Conservation (phyloP, 2,888 invertebrate species). For the Brassicogethes aeneus region DNA sequence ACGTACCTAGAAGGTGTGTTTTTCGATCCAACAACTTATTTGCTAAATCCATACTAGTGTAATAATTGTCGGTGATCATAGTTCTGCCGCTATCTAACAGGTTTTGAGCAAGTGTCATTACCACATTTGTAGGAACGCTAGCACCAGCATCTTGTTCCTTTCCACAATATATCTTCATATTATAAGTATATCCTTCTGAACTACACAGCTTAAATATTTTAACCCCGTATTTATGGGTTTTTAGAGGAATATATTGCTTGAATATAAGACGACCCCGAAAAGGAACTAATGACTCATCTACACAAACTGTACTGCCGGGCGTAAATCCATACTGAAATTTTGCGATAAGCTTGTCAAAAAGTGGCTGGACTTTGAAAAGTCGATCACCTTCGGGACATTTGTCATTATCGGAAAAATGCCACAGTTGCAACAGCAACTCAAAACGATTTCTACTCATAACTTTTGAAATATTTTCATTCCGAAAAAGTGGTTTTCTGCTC, state of each 20-base stretch:
- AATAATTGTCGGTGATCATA: too few relatives aligned
- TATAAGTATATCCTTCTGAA: constrained; percentile 14
- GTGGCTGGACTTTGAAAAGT: constrained; percentile 17
- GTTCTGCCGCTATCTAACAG: too few relatives aligned
- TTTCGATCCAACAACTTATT: too few relatives aligned
- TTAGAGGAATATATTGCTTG: constrained; percentile 21
- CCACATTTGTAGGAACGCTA: too few relatives aligned
- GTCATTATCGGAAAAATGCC: constrained; percentile 23
- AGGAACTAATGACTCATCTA: constrained; percentile 24
- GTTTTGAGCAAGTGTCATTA: too few relatives aligned
- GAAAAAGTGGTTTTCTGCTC: too few relatives aligned
- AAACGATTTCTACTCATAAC: too few relatives aligned
- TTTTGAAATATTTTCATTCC: too few relatives aligned
- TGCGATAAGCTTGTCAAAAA: constrained; percentile 15
- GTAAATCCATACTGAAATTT: constrained; percentile 17
- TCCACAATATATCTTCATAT: constrained; percentile 15
- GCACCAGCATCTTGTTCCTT: constrained; percentile 7
- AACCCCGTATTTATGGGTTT: constrained; percentile 23
- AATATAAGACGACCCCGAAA: constrained; percentile 22
- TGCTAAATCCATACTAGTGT: too few relatives aligned
- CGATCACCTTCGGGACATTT: constrained; percentile 16
- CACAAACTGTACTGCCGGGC: constrained; percentile 18
- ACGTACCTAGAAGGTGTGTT: too few relatives aligned
- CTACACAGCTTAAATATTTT: constrained; percentile 24
- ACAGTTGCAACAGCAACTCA: too few relatives aligned